Evolutionary conservation across 2,888 invertebrate species (phyloP).

Genomic region (Lycophotia porphyrea): DNA sequence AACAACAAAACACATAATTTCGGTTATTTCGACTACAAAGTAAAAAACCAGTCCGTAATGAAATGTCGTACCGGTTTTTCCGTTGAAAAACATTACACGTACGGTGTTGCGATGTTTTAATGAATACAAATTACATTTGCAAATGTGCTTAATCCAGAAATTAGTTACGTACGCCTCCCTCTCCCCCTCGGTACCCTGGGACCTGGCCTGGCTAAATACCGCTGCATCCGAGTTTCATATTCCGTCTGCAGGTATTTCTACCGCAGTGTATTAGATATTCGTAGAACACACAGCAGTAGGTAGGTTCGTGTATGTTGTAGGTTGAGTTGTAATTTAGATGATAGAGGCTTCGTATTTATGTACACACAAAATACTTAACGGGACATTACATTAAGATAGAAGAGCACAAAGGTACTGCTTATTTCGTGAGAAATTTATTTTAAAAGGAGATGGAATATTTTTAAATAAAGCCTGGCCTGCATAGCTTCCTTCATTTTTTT

Average conservation of each 20-base stretch:
- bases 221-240: conserved; percentile 63
- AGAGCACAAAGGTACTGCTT: too few species aligned
- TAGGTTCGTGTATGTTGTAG: conserved; percentile 3
- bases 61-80: conserved; percentile 64
- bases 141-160: conserved; percentile 89
- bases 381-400: too few species aligned
- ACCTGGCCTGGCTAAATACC: conserved; percentile 59
- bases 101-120: conserved; percentile 80
- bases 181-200: conserved; percentile 44
- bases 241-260: conserved; percentile 59
- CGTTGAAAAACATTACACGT: conserved; percentile 78
- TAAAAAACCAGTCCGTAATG: conserved; percentile 54
- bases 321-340: background rate
- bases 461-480: background rate
- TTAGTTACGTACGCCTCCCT: conserved; percentile 80
- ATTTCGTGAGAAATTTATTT: background rate
- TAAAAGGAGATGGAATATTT: background rate
- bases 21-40: conserved; percentile 46
- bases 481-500: background rate
- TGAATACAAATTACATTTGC: conserved; percentile 90
- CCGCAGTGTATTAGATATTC: conserved; percentile 55
- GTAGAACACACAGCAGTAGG: conserved; percentile 21
- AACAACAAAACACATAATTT: conserved; percentile 38
- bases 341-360: background rate
- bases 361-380: too few species aligned